Percentiles rank a stretch among this genome's conserved stretches.
phyloP scores from a whole-genome alignment of 1,140 invertebrate species.

The Musca vetustissima region DNA sequence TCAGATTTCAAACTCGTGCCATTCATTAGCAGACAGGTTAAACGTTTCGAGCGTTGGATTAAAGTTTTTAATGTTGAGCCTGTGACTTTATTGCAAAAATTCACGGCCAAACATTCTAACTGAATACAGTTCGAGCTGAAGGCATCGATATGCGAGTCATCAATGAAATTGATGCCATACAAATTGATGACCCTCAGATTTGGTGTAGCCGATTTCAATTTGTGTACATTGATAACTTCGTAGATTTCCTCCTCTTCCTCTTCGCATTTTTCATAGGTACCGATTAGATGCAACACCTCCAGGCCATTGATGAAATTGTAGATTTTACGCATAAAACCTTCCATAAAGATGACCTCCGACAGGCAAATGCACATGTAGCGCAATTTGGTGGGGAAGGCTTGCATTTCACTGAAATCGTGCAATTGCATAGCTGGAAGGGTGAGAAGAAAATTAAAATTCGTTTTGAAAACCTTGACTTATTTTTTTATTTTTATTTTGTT shows the following conservation, averaged over 20 bases:
- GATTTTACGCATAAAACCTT: slow-evolving; percentile 99
- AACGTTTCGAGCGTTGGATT: slow-evolving; percentile 88
- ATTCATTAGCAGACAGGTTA: slow-evolving; percentile 92
- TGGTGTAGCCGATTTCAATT: slow-evolving; percentile 93
- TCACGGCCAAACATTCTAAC: slow-evolving; percentile 94
- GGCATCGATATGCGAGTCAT: slow-evolving; percentile 98
- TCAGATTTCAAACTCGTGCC: slow-evolving; percentile 92
- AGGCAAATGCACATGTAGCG: slow-evolving; percentile 96
- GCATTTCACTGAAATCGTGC: slow-evolving; percentile 98
- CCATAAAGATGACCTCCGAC: slow-evolving; percentile 98
- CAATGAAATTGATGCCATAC: slow-evolving; percentile 97
- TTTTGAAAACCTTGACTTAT: too few relatives aligned
- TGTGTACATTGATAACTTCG: slow-evolving; percentile 99
- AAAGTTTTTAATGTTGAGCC: slow-evolving; percentile 95
- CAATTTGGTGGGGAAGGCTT: slow-evolving; percentile 97
- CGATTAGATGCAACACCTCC: slow-evolving; percentile 97
- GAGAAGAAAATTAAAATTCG: too few relatives aligned
- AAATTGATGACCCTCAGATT: slow-evolving; percentile 94
- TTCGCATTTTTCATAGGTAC: slow-evolving; percentile 98
- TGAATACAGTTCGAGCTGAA: slow-evolving; percentile 94
- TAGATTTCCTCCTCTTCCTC: slow-evolving; percentile 99
- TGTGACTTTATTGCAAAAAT: slow-evolving; percentile 95
- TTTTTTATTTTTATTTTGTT: too few relatives aligned
- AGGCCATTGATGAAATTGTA: slow-evolving; percentile 99
- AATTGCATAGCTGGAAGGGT: slow-evolving; percentile 89